Conservation (phyloP, 2,888 invertebrate genomes). For the Colletes collaris region DNA sequence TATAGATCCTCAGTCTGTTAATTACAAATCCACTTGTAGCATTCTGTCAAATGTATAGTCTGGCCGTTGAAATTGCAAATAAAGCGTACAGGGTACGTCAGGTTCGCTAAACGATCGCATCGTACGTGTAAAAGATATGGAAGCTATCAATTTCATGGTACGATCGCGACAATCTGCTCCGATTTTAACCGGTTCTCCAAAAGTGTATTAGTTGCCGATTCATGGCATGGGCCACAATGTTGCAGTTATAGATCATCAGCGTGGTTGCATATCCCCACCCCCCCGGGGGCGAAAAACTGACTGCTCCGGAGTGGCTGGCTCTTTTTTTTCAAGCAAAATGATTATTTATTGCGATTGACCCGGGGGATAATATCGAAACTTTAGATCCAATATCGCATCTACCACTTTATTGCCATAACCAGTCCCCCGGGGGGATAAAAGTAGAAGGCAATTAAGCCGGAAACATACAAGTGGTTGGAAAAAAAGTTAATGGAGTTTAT, state of each 20-base stretch:
- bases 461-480: conserved; percentile 18
- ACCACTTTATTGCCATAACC: conserved; percentile 22
- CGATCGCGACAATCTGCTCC: neutral
- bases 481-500: conserved; percentile 13
- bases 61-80: too few species aligned
- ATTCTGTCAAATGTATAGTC: too few species aligned
- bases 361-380: conserved; percentile 37
- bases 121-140: too few species aligned
- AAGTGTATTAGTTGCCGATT: neutral
- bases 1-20: too few species aligned
- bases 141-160: neutral
- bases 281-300: conserved; percentile 34
- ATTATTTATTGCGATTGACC: conserved; percentile 50
- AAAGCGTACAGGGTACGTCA: too few species aligned
- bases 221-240: conserved; percentile 23
- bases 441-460: conserved; percentile 26
- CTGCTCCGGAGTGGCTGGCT: conserved; percentile 30
- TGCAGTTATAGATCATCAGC: conserved; percentile 51
- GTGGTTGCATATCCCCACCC: conserved; percentile 12
- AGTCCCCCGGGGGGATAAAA: conserved; percentile 1
- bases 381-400: conserved; percentile 16
- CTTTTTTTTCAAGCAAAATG: conserved; percentile 49
- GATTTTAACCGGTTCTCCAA: conserved; percentile 15
- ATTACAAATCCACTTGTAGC: too few species aligned
- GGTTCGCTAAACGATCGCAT: too few species aligned